These are phyloP conservation scores for Sialis fuliginosa DNA, from an alignment of 2,888 invertebrate species.

Conservation along the genomic window DNA sequence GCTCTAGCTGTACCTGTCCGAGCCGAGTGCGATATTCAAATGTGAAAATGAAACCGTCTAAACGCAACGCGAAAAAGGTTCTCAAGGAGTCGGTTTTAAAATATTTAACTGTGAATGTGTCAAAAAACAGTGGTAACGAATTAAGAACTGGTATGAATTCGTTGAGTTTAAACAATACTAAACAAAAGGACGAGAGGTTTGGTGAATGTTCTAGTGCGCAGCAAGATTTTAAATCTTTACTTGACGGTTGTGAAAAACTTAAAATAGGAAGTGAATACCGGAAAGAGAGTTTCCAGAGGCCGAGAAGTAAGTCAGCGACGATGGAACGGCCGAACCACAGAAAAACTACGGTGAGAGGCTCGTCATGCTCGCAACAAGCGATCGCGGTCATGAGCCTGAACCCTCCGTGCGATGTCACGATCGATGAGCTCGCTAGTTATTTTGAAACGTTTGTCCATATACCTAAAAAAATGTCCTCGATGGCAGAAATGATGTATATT, in stretches of 20 bases:
- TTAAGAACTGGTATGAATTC: not conserved
- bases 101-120: slow-evolving; percentile 18
- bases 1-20: slow-evolving; percentile 17
- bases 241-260: slow-evolving; percentile 23
- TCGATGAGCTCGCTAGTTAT: slow-evolving; percentile 88
- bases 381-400: slow-evolving; percentile 41
- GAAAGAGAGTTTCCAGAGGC: not conserved
- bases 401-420: slow-evolving; percentile 70
- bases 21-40: slow-evolving; percentile 16
- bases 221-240: slow-evolving; percentile 23
- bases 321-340: not conserved
- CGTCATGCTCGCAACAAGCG: slow-evolving; percentile 58
- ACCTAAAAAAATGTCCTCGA: slow-evolving; percentile 93
- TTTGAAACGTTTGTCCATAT: slow-evolving; percentile 92
- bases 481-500: slow-evolving; percentile 99
- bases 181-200: slow-evolving; percentile 6
- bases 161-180: slow-evolving; percentile 5
- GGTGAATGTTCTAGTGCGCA: slow-evolving; percentile 5
- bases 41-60: slow-evolving; percentile 8
- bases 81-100: slow-evolving; percentile 38
- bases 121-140: slow-evolving; percentile 13
- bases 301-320: not conserved
- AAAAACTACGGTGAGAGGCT: not conserved
- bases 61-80: slow-evolving; percentile 29
- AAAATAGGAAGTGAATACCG: slow-evolving; percentile 16